Evolutionary conservation across 2,888 invertebrate species (phyloP), one percentile per base, ranked within the genome.

Genomic region (Diarsia brunnea): DNA sequence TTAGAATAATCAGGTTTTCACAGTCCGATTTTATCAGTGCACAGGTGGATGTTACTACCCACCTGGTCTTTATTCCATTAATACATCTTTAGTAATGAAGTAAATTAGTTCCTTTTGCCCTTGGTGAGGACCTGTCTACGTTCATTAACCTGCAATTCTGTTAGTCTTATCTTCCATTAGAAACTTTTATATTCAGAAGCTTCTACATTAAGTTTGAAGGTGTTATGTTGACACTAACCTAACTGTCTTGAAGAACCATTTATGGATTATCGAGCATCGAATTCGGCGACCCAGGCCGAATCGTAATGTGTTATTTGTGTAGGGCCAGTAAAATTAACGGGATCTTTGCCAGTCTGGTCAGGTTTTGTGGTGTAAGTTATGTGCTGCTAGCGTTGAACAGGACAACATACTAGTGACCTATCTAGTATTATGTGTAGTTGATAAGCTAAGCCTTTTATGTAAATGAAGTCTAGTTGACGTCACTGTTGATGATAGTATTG

Each of bases 291-390:
- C 87, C 88, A 90, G 83, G 88, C 87, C 87, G 95, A 92, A 94
- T 95, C 89, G 88, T 93, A 94, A 95, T 94, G 92, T 86, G 82
- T 88, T 90, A 90, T 92, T 91, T 92, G 91, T 91, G 90, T 90
- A 88, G 90, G 89, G 91, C 88, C 92, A 91, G 91, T 93, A 88
- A 94, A 92, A 92, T 92, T 94, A 95, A 95, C 95, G 95, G 95
- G 89, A 95, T 90, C 85, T 82, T 83, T 87, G 84, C 88, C 91
- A 86, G 88, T 86, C 87, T 89, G 84, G 84, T 85, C 88, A 82
- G 81, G 83, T 84, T 82, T 74, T 82, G 75, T 76, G 89, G 87
- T 75, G 19, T 78, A 89, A 89, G 87, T 45, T 45, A 79, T 47
- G 64, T 84, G 58, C 38, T 66, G n/a, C 3, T n/a, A 38, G 82